Base-by-base conservation (phyloP, 2,888 invertebrate genomes). In the Eledona agricola region DNA sequence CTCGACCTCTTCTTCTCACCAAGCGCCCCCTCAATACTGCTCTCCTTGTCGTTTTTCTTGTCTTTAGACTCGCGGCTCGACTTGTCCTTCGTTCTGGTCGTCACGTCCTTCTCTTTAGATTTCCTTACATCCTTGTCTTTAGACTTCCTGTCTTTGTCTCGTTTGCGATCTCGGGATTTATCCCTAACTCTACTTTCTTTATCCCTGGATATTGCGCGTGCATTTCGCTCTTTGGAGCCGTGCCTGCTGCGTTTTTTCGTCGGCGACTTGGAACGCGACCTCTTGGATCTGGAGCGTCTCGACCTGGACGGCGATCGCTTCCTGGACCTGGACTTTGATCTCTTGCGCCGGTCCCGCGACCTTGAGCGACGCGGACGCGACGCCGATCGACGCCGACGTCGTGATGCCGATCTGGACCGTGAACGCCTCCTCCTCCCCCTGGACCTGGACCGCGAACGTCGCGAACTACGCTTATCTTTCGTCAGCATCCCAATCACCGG, bases 401-500 rank as follows among this genome's bases (percentile, higher is more conserved):
- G 32, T 1, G 40, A 38, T 4, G 16, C 12, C 0, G 88, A 86
- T 2, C 88, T 81, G 0, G 88, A 88, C 1, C 87, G 80, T 0
- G 86, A 84, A 7, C 82, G 77, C 4, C 81, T 78, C 73, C 72
- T 79, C 72, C 77, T 45, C 60, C 74, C 66, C 15, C 76, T 72
- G 7, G 78, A 74, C 52, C 77, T 62, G 3, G 77, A 73, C 40
- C 77, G 60, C 3, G 74, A 74, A 20, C 75, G 62, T 22, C 73
- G 63, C 1, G 71, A 69, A 29, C 87, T 86, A 45, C 90, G 81
- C 70, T 93, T 91, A 65, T 93, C 92, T 73, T 93, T 92, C 1
- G 91, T 89, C 12, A 93, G 76, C 78, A 92, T 85, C 3, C 92
- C 92, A 65, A 93, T 92, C 45, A 93, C 90, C 0, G 93, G 93